Evolutionary conservation across 2,888 invertebrate species (phyloP).

Genomic region (Dascillus cervinus): DNA sequence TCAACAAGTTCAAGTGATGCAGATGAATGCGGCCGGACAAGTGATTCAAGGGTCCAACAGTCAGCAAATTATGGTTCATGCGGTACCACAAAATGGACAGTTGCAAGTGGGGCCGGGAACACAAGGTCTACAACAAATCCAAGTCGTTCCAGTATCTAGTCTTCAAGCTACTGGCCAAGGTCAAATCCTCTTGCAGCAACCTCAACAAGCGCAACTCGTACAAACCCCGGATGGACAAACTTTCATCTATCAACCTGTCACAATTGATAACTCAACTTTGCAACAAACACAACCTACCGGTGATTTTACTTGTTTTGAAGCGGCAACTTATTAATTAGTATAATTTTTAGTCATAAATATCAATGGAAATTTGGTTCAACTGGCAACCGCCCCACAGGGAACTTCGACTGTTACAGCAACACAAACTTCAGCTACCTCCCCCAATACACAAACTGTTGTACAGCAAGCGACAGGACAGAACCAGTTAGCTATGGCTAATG

Average conservation of each 20-base stretch:
- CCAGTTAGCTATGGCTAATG: constrained; percentile 54
- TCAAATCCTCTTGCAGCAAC: constrained; percentile 55
- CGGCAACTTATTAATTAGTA: constrained; percentile 10
- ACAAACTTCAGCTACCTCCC: constrained; percentile 36
- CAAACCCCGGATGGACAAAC: constrained; percentile 92
- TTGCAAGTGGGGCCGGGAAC: constrained; percentile 59
- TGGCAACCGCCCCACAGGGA: constrained; percentile 39
- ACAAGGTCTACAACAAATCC: constrained; percentile 61
- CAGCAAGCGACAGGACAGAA: constrained; percentile 38
- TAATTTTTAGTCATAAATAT: constrained; percentile 61
- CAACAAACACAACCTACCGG: constrained; percentile 55
- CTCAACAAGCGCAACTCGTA: constrained; percentile 70
- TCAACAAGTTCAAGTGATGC: constrained; percentile 56
- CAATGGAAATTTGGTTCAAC: constrained; percentile 70
- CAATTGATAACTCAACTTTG: constrained; percentile 47
- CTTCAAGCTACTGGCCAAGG: constrained; percentile 48
- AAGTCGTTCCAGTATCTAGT: constrained; percentile 65
- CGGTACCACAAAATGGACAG: constrained; percentile 53
- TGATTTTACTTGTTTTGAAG: constrained; percentile 11
- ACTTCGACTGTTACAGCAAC: constrained; percentile 32
- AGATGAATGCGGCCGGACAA: constrained; percentile 49
- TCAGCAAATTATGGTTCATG: constrained; percentile 64
- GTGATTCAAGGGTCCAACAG: constrained; percentile 60
- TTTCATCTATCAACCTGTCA: constrained; percentile 76
- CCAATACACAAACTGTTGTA: constrained; percentile 38